Base-by-base conservation (phyloP, 2,888 invertebrate genomes). In the Thumatha senex region DNA sequence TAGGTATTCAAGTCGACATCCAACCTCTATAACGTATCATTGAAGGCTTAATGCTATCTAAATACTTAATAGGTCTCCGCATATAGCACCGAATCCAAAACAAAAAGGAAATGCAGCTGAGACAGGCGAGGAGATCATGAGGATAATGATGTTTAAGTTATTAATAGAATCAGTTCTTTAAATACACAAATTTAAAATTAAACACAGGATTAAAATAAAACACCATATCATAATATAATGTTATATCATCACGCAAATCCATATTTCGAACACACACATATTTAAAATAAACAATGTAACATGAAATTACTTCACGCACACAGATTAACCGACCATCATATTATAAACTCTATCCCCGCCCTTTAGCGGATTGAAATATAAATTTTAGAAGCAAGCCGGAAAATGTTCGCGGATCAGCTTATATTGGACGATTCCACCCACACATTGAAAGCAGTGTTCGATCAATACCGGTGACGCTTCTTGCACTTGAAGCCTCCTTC, bases 401-500 rank as follows among this genome's bases (percentile, higher is more conserved):
- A 46, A 46, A 46, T 48, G 46, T 45, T 11, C 31, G 31, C 10
- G 34, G 61, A 33, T 61, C 67, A 49, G 56, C 44, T 48, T 54
- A 58, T 31, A 46, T 46, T 52, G 59, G 70, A 8, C 35, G 42
- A 13, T 43, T 42, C 14, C 46, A 61, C 67, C n/a, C 71, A 65
- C 70, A 70, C 71, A 62, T 46, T 56, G 56, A 31, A 8, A 8
- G 5, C 40, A 7, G 38, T 18, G 50, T 54, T 36, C 68, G 72
- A 72, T 72, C 72, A 71, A 71, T 71, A 72, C 63, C 38, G 18
- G 67, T 55, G 59, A 64, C 56, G 57, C 47, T 41, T 49, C 45
- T 53, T 63, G 67, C 61, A 61, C 56, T 63, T 45, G 48, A 59
- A 61, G 49, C 45, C 56, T 55, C 63, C 60, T 63, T 63, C 64